Evolutionary conservation across 2,113 vertebrate species (phyloP).

Genomic region (Hystrix brachyura): DNA sequence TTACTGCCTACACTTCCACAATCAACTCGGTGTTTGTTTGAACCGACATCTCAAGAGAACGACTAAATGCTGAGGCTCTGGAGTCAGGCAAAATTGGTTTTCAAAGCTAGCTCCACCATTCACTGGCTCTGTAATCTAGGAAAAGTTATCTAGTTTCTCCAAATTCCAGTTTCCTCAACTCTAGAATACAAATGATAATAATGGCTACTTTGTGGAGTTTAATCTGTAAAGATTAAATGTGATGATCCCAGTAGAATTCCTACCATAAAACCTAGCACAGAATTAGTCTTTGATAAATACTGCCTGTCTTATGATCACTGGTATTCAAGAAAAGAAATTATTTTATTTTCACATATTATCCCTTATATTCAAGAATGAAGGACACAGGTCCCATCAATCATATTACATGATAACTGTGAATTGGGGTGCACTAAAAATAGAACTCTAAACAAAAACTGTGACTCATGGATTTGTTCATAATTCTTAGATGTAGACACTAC

Average conservation of each 20-base stretch:
- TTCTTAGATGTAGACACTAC: background rate
- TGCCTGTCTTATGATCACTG: background rate
- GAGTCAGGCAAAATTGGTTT: background rate
- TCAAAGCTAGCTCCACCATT: background rate
- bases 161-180: background rate
- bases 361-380: conserved; percentile 1
- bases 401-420: background rate
- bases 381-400: background rate
- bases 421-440: background rate
- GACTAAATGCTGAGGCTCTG: background rate
- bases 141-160: conserved; percentile 5
- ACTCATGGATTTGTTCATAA: background rate
- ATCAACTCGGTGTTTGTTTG: conserved; percentile 26
- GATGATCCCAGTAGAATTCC: background rate
- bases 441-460: background rate
- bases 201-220: background rate
- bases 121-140: background rate
- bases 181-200: background rate
- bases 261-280: background rate
- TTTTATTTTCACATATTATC: background rate
- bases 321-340: background rate
- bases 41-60: background rate
- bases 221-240: background rate
- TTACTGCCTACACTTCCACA: conserved; percentile 57
- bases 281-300: background rate